A percentile compares a stretch with the other conserved stretches of the same genome.
These are phyloP conservation scores for Tromatobia lineatoria DNA, from an alignment of 2,888 invertebrate species.

Conservation along the genomic window DNA sequence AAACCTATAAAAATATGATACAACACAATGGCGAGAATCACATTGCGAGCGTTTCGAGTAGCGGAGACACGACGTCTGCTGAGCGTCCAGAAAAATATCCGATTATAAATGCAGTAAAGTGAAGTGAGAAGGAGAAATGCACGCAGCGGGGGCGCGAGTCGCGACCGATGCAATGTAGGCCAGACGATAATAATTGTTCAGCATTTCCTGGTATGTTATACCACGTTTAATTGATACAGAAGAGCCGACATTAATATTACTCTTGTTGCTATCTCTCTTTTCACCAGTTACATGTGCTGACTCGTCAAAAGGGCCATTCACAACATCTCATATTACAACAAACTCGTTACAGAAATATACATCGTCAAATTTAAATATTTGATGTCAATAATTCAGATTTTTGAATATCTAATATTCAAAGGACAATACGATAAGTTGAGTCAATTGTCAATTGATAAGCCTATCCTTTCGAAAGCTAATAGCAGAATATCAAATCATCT, in stretches of 20 bases:
- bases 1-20: not conserved
- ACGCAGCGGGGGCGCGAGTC: slow-evolving; percentile 36
- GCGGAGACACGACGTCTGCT: slow-evolving; percentile 19
- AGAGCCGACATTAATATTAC: slow-evolving; percentile 75
- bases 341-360: not conserved
- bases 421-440: no score
- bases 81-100: slow-evolving; percentile 34
- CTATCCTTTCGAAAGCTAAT: no score
- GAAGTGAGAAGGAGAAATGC: slow-evolving; percentile 72
- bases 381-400: not conserved
- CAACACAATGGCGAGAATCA: not conserved
- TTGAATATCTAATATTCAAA: not conserved
- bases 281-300: slow-evolving; percentile 31
- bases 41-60: not conserved
- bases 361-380: not conserved
- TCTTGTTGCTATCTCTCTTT: slow-evolving; percentile 59
- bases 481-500: no score
- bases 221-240: slow-evolving; percentile 79
- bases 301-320: slow-evolving; percentile 38
- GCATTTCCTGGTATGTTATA: slow-evolving; percentile 82
- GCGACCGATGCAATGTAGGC: slow-evolving; percentile 77
- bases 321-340: not conserved
- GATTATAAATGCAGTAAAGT: slow-evolving; percentile 44
- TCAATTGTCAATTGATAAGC: no score
- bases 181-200: slow-evolving; percentile 82